These are phyloP conservation scores for Hypselothyrea guttata DNA, from an alignment of 2,888 invertebrate species.

Conservation along the genomic window DNA sequence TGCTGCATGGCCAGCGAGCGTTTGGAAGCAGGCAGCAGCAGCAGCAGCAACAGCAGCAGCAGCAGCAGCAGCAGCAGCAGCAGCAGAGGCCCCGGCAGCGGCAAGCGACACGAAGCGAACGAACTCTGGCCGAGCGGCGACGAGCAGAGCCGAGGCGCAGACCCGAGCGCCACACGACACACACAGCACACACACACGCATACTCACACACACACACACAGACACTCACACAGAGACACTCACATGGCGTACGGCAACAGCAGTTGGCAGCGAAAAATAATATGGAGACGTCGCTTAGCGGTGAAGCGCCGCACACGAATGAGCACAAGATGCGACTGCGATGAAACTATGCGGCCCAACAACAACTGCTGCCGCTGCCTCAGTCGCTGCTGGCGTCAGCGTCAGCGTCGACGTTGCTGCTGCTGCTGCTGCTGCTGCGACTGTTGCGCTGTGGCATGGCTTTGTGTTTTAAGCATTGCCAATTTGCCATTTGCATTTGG, in stretches of 20 bases:
- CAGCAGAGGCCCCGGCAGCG: conserved; percentile 11
- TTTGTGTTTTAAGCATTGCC: conserved; percentile 49
- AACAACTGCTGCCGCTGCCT: conserved; percentile 24
- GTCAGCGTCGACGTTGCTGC: too few species aligned
- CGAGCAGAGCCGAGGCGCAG: conserved; percentile 1
- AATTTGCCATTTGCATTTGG: conserved; percentile 57
- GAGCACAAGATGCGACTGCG: conserved; percentile 52
- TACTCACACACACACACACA: background rate
- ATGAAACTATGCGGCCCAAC: conserved; percentile 37
- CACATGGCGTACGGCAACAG: conserved; percentile 33
- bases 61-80: conserved; percentile 20
- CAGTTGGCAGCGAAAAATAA: conserved; percentile 45
- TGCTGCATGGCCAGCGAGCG: conserved; percentile 65
- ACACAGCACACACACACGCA: conserved; percentile 5
- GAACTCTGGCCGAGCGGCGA: conserved; percentile 26
- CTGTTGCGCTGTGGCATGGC: conserved; percentile 45
- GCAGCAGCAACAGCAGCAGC: conserved; percentile 20
- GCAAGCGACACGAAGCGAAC: conserved; percentile 11
- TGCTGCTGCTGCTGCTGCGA: conserved; percentile 4
- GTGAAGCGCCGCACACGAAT: conserved; percentile 78
- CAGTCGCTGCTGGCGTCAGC: conserved; percentile 9
- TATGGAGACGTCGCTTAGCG: conserved; percentile 66
- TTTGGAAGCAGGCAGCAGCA: conserved; percentile 49
- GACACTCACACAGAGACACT: conserved; percentile 6
- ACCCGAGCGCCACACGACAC: conserved; percentile 17